phyloP scores from a whole-genome alignment of 1,140 invertebrate genomes.

The Himalopsyche phryganea region DNA sequence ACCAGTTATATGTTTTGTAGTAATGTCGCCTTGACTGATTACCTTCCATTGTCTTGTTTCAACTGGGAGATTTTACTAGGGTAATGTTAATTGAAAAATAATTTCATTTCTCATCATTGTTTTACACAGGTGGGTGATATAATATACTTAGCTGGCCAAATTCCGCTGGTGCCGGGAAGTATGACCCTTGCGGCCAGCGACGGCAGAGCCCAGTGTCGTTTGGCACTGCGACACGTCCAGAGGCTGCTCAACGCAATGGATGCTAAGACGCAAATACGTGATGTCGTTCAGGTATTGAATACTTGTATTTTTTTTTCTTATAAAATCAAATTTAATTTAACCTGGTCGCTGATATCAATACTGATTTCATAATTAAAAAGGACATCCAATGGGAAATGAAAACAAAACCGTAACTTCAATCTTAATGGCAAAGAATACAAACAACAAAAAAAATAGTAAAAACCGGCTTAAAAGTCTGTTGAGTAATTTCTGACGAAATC shows the following conservation, averaged over 20 bases:
- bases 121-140: conserved; percentile 69
- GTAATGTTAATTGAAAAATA: not conserved
- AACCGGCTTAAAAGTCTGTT: no score
- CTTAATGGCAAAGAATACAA: no score
- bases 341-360: no score
- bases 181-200: conserved; percentile 66
- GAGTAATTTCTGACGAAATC: no score
- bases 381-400: no score
- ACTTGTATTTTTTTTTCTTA: no score
- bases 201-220: conserved; percentile 71
- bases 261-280: conserved; percentile 66
- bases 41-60: not conserved
- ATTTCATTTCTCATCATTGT: not conserved
- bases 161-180: conserved; percentile 81
- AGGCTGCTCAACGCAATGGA: conserved; percentile 77
- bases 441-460: no score
- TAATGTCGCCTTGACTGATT: not conserved
- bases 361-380: no score
- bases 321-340: no score
- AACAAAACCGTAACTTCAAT: no score
- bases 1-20: not conserved
- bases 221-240: conserved; percentile 78
- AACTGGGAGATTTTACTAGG: not conserved
- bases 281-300: conserved; percentile 76
- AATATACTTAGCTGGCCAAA: conserved; percentile 87